These are phyloP conservation scores for Peromyscus aztecus DNA, from an alignment of 2,797 vertebrate species.

Conservation along the genomic window DNA sequence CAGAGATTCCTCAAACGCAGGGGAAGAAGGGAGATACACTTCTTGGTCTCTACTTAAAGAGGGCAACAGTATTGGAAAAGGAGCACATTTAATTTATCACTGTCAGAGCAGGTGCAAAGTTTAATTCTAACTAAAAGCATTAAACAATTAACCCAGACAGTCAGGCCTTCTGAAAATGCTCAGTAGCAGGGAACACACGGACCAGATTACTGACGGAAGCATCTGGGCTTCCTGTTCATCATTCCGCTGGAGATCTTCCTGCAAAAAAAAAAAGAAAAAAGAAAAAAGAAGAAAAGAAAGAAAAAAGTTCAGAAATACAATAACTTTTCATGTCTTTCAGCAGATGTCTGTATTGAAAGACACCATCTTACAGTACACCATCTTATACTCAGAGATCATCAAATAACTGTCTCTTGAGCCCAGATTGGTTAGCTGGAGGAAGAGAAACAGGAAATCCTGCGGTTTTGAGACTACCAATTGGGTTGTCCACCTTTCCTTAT, in stretches of 20 bases:
- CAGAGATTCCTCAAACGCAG: slow-evolving; percentile 90
- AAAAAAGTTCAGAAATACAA: slow-evolving; percentile 75
- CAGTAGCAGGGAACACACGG: slow-evolving; percentile 90
- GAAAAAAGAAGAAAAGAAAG: too few relatives aligned
- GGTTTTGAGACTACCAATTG: slow-evolving; percentile 55
- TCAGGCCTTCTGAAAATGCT: slow-evolving; percentile 91
- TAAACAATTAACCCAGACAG: slow-evolving; percentile 94
- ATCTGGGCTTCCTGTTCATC: slow-evolving; percentile 84
- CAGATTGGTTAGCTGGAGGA: slow-evolving; percentile 71
- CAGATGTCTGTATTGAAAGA: slow-evolving; percentile 83
- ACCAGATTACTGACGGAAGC: slow-evolving; percentile 89
- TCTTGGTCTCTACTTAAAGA: slow-evolving; percentile 92
- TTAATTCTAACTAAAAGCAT: slow-evolving; percentile 95
- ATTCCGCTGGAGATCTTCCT: slow-evolving; percentile 85
- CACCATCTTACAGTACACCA: slow-evolving; percentile 64
- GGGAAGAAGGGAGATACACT: slow-evolving; percentile 91
- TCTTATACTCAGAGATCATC: slow-evolving; percentile 75
- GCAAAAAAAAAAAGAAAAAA: slow-evolving; percentile 50
- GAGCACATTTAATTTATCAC: slow-evolving; percentile 92
- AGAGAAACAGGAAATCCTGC: slow-evolving; percentile 61
- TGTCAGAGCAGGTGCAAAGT: slow-evolving; percentile 94
- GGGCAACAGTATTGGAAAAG: slow-evolving; percentile 94
- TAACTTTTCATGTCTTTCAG: slow-evolving; percentile 80
- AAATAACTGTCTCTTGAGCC: slow-evolving; percentile 81
- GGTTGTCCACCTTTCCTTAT: slow-evolving; percentile 18